Percentiles rank a stretch among this genome's conserved stretches.
phyloP scores from a whole-genome alignment of 2,888 invertebrate genomes.

The Pollenia labialis region DNA sequence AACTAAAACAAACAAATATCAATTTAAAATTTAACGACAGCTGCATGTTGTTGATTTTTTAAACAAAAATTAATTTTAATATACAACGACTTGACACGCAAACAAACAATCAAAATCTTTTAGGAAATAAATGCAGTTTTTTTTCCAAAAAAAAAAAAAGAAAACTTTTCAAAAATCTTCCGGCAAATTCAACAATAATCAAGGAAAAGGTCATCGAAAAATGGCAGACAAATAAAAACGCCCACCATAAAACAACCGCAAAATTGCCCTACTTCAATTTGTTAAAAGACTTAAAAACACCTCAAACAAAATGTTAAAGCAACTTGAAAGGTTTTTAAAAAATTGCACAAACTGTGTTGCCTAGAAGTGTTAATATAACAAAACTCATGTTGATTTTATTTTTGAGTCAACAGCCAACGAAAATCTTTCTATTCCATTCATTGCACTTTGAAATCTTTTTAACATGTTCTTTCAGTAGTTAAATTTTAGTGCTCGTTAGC shows the following conservation, averaged over 20 bases:
- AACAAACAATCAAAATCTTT: slow-evolving; percentile 59
- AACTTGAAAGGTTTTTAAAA: slow-evolving; percentile 22
- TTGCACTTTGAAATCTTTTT: slow-evolving; percentile 10
- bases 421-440: slow-evolving; percentile 34
- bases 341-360: neutral
- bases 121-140: slow-evolving; percentile 33
- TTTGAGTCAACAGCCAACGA: neutral
- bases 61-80: slow-evolving; percentile 63
- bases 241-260: slow-evolving; percentile 52
- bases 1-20: slow-evolving; percentile 32
- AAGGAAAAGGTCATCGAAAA: slow-evolving; percentile 65
- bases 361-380: slow-evolving; percentile 66
- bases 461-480: slow-evolving; percentile 60
- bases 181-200: slow-evolving; percentile 50
- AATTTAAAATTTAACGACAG: slow-evolving; percentile 45
- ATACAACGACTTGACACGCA: slow-evolving; percentile 67
- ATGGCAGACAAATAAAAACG: slow-evolving; percentile 68
- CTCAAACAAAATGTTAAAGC: neutral
- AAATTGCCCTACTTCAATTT: slow-evolving; percentile 72
- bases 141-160: neutral
- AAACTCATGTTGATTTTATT: slow-evolving; percentile 41
- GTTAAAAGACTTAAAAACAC: slow-evolving; percentile 28
- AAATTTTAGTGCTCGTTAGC: slow-evolving; percentile 69
- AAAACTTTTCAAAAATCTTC: slow-evolving; percentile 41
- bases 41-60: slow-evolving; percentile 42